phyloP scores from a whole-genome alignment of 2,113 vertebrate genomes.

The Phylloscopus whistleri region DNA sequence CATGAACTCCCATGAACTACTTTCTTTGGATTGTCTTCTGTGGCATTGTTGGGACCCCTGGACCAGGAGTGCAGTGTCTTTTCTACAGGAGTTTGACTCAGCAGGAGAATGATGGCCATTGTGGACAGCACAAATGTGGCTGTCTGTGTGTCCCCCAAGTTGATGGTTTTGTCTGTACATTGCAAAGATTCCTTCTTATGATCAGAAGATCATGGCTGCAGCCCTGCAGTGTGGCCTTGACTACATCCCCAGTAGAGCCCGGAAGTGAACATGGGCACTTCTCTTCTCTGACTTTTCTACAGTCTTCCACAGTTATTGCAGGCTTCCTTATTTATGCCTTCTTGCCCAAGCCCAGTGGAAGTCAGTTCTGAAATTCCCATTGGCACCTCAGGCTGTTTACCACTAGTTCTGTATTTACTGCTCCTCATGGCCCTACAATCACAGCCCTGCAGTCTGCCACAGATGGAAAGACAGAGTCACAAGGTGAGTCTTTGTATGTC shows the following conservation, averaged over 20 bases:
- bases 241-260: neutral
- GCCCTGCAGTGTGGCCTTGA: neutral
- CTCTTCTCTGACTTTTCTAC: neutral
- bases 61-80: fast-evolving
- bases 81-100: neutral
- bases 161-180: neutral
- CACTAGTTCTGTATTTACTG: neutral
- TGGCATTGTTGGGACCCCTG: neutral
- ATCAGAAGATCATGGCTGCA: neutral
- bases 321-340: neutral
- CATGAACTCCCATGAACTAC: neutral
- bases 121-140: neutral
- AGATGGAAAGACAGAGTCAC: neutral
- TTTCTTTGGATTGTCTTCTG: neutral
- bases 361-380: neutral
- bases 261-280: neutral
- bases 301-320: neutral
- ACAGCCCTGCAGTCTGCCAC: neutral
- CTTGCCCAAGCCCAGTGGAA: neutral
- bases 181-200: neutral
- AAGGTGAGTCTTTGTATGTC: neutral
- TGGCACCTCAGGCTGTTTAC: neutral
- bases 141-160: neutral
- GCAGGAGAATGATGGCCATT: neutral
- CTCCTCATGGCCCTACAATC: neutral